These are phyloP conservation scores for Leuciscus waleckii DNA, from an alignment of 2,797 vertebrate species.

Conservation along the genomic window DNA sequence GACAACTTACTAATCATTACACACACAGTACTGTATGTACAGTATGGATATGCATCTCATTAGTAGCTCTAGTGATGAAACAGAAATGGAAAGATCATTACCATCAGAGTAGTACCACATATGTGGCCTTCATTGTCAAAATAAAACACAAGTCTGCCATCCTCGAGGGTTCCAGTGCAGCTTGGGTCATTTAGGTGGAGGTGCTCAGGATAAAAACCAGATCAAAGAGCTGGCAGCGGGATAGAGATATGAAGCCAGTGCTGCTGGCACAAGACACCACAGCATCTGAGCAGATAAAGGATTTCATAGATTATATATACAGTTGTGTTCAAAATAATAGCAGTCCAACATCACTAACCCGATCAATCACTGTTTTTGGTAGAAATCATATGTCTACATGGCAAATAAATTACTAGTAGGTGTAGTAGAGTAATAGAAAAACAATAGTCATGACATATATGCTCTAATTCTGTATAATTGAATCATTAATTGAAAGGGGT, in stretches of 20 bases:
- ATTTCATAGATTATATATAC: too few relatives aligned
- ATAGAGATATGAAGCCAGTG: conserved; percentile 35
- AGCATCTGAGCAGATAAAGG: conserved; percentile 25
- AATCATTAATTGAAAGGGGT: too few relatives aligned
- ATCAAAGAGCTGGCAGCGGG: conserved; percentile 52
- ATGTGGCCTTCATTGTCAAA: conserved; percentile 35
- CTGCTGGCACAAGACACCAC: conserved; percentile 18
- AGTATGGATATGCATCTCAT: neutral
- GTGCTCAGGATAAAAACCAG: conserved; percentile 11
- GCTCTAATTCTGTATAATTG: too few relatives aligned
- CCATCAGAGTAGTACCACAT: conserved; percentile 46
- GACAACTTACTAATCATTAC: neutral
- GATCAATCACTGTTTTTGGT: too few relatives aligned
- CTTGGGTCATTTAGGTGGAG: conserved; percentile 41
- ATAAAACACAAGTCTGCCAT: conserved; percentile 30
- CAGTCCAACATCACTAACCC: too few relatives aligned
- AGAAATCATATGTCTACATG: too few relatives aligned
- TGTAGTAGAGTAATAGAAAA: too few relatives aligned
- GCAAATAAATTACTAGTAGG: too few relatives aligned
- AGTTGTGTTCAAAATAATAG: too few relatives aligned
- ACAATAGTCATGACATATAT: too few relatives aligned
- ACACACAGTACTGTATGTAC: too few relatives aligned
- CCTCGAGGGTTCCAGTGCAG: conserved; percentile 14
- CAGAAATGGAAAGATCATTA: neutral
- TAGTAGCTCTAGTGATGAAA: neutral